Base-by-base conservation (phyloP, 2,888 invertebrate genomes). In the Chrysotoxum bicinctum region DNA sequence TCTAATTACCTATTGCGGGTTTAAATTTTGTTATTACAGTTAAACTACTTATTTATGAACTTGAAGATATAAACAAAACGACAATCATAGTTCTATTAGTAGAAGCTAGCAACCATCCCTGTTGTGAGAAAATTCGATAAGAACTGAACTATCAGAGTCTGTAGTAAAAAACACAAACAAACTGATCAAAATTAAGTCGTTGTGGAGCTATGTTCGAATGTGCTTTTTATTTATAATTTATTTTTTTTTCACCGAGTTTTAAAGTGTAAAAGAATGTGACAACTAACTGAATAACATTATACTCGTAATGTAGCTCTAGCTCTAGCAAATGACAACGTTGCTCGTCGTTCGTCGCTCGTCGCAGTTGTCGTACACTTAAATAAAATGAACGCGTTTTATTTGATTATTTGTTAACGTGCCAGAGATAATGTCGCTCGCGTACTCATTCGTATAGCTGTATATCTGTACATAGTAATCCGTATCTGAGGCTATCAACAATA, bases 361-460 rank as follows among this genome's bases (percentile, higher is more conserved):
- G 40, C 40, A 16, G 12, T 37, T 3, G 40, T 43, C 26, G 45
- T 45, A 30, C 45, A 74, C 72, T 54, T 64, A 75, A 84, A 66
- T 70, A 56, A 74, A 79, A 52, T 79, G 74, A 75, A 79, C 79
- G 79, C 75, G 70, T 62, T 84, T 84, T 84, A 75, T 75, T 79
- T 79, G 54, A 79, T 83, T 79, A 79, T 84, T 84, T 78, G 69
- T 83, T 74, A 84, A 84, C 74, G 70, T 79, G 69, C 70, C 19
- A 66, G 66, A 84, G 84, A 84, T 79, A 84, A 78, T 66, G 70
- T 70, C 14, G 54, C 16, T 70, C 14, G 54, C 16, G 30, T 32
- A 16, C 30, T 54, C 16, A 30, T 16, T 54, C 37, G 26, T 75
- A 70, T 79, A 70, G 37, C 69, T 79, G 75, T 74, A 69, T 74